phyloP scores from a whole-genome alignment of 1,140 invertebrate species.

The Aphidius gifuensis region DNA sequence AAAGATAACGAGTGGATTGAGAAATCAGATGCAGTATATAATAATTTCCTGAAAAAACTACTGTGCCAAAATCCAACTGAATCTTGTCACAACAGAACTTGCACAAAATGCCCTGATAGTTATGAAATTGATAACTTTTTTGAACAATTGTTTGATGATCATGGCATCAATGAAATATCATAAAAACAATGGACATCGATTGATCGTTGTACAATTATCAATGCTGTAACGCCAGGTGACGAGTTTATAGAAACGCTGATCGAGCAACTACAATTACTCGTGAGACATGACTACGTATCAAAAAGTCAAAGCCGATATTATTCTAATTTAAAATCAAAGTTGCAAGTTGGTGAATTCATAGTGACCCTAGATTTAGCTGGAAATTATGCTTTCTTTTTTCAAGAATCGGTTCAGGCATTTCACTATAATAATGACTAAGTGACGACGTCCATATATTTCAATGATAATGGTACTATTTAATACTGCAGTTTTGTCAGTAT shows the following conservation, averaged over 20 bases:
- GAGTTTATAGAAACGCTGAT: conserved; percentile 23
- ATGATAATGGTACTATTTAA: conserved; percentile 3
- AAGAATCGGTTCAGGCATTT: conserved; percentile 37
- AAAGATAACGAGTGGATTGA: neutral
- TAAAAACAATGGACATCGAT: conserved; percentile 19
- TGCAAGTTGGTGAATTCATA: conserved; percentile 25
- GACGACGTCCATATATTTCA: conserved; percentile 26
- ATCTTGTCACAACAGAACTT: neutral
- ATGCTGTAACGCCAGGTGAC: neutral
- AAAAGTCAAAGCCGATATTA: conserved; percentile 12
- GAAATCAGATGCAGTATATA: neutral
- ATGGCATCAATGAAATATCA: conserved; percentile 15
- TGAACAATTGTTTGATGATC: conserved; percentile 17
- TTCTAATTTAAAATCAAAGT: conserved; percentile 11
- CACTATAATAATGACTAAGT: conserved; percentile 36
- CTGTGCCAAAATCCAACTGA: neutral
- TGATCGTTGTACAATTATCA: conserved; percentile 20
- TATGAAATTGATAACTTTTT: conserved; percentile 10
- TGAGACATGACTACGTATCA: conserved; percentile 28
- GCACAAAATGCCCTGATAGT: conserved; percentile 15
- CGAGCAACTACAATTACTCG: conserved; percentile 17
- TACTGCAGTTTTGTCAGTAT: conserved; percentile 16
- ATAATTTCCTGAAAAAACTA: neutral
- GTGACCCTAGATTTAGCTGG: conserved; percentile 37
- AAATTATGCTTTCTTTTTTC: conserved; percentile 39